phyloP scores from a whole-genome alignment of 2,113 vertebrate species.

The Mobula hypostoma region DNA sequence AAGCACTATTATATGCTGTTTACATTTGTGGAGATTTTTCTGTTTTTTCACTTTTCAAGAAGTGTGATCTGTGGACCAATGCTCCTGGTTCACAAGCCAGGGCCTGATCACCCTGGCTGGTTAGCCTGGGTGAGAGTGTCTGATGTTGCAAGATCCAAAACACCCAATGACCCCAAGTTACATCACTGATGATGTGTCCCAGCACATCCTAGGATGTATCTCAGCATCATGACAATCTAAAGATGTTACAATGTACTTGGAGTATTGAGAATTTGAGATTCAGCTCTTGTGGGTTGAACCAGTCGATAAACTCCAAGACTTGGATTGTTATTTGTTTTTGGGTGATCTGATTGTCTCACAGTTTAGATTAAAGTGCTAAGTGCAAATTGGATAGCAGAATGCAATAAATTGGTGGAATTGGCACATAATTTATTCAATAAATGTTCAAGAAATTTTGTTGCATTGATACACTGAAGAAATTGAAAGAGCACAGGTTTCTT shows the following conservation, averaged over 20 bases:
- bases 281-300: background rate
- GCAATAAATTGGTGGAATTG: background rate
- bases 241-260: background rate
- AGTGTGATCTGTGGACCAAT: too few species aligned
- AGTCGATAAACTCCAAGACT: background rate
- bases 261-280: background rate
- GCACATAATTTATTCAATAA: background rate
- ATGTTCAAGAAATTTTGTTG: background rate
- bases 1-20: background rate
- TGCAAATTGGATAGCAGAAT: background rate
- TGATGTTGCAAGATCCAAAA: too few species aligned
- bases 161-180: too few species aligned
- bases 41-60: too few species aligned
- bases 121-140: too few species aligned
- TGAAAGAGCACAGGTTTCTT: background rate
- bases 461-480: background rate
- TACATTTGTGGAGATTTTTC: background rate
- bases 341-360: background rate
- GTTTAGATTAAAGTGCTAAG: background rate
- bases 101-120: too few species aligned
- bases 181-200: too few species aligned
- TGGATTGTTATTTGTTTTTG: background rate
- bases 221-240: background rate
- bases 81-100: too few species aligned
- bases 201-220: too few species aligned